Conservation (phyloP, 2,797 vertebrate species). For the Lophotriccus pileatus region DNA sequence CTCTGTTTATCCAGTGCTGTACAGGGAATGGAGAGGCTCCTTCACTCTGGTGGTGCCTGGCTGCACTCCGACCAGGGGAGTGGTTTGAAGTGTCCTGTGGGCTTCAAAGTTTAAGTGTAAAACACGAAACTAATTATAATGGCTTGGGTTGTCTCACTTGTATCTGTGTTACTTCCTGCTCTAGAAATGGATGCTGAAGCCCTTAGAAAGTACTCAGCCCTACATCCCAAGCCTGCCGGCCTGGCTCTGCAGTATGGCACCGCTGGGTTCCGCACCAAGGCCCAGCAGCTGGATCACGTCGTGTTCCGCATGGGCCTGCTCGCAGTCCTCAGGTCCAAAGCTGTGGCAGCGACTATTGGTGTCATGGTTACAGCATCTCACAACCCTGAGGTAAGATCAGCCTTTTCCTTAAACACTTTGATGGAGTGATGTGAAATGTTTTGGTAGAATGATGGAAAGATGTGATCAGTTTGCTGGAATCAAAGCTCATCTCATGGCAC, state of each 20-base stretch:
- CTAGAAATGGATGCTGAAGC: constrained; percentile 82
- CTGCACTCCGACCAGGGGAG: accelerated
- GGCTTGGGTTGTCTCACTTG: neutral
- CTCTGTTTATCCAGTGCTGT: accelerated
- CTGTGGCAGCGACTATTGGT: constrained; percentile 84
- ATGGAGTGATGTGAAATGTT: neutral
- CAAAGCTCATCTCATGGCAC: neutral
- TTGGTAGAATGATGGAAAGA: neutral
- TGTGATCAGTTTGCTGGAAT: neutral
- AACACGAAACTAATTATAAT: accelerated
- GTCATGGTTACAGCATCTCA: constrained; percentile 98
- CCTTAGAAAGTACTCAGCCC: constrained; percentile 70
- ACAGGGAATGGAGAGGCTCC: accelerated
- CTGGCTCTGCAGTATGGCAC: constrained; percentile 90
- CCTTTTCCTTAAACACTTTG: neutral
- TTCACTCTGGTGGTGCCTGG: accelerated
- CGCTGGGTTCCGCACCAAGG: constrained; percentile 87
- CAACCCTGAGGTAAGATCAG: constrained; percentile 88
- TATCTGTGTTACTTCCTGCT: neutral
- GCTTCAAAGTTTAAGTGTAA: neutral
- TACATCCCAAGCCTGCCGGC: constrained; percentile 83
- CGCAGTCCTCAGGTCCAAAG: constrained; percentile 85
- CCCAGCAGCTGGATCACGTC: constrained; percentile 85
- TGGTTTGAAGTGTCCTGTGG: accelerated
- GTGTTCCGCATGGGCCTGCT: constrained; percentile 96